These are phyloP conservation scores for Lates calcarifer DNA, from an alignment of 2,113 vertebrate genomes.

Conservation along the genomic window DNA sequence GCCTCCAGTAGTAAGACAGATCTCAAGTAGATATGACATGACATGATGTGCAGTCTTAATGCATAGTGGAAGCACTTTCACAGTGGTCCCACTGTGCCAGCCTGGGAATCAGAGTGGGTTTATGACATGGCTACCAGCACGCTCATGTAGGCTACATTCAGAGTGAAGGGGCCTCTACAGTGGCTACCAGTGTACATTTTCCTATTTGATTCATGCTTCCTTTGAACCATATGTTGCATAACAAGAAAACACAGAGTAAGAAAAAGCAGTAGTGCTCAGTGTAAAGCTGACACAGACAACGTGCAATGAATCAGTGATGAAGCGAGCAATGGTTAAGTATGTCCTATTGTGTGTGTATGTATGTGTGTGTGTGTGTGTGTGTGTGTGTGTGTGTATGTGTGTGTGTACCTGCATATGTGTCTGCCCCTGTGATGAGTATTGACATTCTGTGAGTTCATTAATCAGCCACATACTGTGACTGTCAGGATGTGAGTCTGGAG, in stretches of 20 bases:
- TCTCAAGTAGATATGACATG: background rate
- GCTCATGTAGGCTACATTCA: constrained; percentile 4
- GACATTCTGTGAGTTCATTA: constrained; percentile 46
- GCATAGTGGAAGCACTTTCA: background rate
- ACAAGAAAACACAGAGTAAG: background rate
- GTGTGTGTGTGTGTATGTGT: constrained; percentile 1
- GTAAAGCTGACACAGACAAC: background rate
- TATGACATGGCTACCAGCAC: background rate
- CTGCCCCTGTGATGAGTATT: background rate
- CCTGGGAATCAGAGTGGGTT: background rate
- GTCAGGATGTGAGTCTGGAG: constrained; percentile 31
- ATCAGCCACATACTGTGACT: constrained; percentile 40
- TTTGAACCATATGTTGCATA: background rate
- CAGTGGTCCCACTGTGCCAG: background rate
- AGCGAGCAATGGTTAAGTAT: background rate
- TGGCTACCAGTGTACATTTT: background rate
- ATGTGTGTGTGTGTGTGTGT: background rate
- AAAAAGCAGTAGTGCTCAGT: background rate
- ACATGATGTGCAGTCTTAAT: constrained; percentile 21
- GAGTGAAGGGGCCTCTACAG: background rate
- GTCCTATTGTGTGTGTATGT: constrained; percentile 9
- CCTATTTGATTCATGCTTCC: background rate
- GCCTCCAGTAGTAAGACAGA: background rate
- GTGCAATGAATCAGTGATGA: constrained; percentile 4
- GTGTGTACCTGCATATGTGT: background rate